Base-by-base conservation (phyloP, 2,113 vertebrate species). In the Zonotrichia leucophrys region DNA sequence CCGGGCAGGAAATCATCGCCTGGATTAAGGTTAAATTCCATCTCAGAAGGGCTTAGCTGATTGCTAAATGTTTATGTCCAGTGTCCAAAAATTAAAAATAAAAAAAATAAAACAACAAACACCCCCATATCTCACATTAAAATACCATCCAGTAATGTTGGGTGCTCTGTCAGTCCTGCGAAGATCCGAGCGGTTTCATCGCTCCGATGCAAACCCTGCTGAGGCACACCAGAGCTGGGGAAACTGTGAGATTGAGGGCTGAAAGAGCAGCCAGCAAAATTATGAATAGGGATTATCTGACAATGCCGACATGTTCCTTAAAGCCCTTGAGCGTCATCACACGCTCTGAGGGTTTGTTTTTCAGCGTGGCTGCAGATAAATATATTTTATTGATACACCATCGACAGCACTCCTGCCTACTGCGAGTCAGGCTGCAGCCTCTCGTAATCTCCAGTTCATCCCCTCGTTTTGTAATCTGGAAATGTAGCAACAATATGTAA, bases 211-310 rank as follows among this genome's bases (percentile, higher is more conserved):
- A 73, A 96, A 52, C 95, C 90, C 94, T 95, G 96, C 93, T 30
- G 73, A 85, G 77, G 62, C 80, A 56, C 88, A 94, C 62, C 91
- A 90, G 96, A 96, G 92, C 97, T 95, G 72, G 95, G 92, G 95
- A 74, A 91, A 97, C 94, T 90, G 96, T 75, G 97, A 97, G 97
- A 96, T 92, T 95, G 95, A 94, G 95, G 95, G 96, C 88, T 97
- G 97, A 92, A 55, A 93, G 75, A 60, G 83, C 77, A 94, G 87
- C 1, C 92, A 96, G 94, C 64, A 60, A 93, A 94, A 95, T 97
- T 96, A 94, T 82, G 89, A 96, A 96, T 84, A 96, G 90, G 94
- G 95, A 95, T 95, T 96, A 97, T 60, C 92, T 91, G 93, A 87
- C 97, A 94, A 90, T 82, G 83, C 93, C 95, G 53, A 93, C 95